These are phyloP conservation scores for Neosalanx taihuensis DNA, from an alignment of 2,797 vertebrate genomes.

Conservation along the genomic window DNA sequence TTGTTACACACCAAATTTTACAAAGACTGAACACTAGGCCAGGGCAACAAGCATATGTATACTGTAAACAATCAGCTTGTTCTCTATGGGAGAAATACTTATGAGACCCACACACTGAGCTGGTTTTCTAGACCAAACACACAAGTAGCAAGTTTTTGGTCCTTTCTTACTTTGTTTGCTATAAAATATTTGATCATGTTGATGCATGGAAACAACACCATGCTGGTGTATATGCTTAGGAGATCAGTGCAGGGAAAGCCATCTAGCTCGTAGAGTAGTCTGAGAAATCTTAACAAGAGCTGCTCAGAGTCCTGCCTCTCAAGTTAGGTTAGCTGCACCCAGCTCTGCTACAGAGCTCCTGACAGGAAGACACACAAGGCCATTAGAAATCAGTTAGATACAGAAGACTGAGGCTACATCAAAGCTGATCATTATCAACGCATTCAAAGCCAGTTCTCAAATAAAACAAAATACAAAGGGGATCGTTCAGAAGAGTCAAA, in stretches of 20 bases:
- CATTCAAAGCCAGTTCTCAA: not conserved
- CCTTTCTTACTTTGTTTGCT: not conserved
- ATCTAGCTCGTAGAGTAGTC: not conserved
- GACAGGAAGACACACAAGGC: not conserved
- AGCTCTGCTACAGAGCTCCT: not conserved
- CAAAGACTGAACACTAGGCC: not conserved
- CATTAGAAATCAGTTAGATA: not conserved
- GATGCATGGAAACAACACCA: not conserved
- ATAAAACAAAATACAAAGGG: not conserved
- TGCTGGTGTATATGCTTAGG: not conserved
- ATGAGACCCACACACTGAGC: not conserved
- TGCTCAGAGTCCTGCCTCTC: not conserved
- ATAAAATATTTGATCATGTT: not conserved
- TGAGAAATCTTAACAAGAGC: conserved; percentile 13
- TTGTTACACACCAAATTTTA: not conserved
- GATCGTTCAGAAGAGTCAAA: not conserved
- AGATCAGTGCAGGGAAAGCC: not conserved
- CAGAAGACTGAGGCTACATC: not conserved
- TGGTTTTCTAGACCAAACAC: not conserved
- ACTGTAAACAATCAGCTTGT: not conserved
- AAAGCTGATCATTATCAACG: not conserved
- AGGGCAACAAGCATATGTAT: not conserved
- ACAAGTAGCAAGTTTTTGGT: not conserved
- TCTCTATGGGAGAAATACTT: not conserved
- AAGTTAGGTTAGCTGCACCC: conserved; percentile 1